These are phyloP conservation scores for Timandra comae DNA, from an alignment of 2,888 invertebrate genomes.

Conservation along the genomic window DNA sequence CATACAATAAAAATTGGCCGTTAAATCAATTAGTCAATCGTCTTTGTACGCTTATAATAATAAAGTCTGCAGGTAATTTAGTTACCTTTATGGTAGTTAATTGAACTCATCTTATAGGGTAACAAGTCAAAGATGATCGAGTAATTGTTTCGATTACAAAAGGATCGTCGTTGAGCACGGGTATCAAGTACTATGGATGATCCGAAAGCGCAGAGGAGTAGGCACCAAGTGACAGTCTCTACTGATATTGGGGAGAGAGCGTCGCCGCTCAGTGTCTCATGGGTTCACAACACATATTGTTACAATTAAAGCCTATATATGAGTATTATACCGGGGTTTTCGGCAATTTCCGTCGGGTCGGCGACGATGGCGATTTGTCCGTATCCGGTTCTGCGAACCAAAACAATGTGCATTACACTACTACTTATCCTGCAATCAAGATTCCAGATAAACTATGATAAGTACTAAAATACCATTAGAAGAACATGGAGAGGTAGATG, in stretches of 20 bases:
- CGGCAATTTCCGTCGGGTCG: conserved; percentile 95
- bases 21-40: no score
- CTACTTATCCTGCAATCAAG: conserved; percentile 18
- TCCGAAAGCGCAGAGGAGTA: conserved; percentile 67
- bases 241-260: conserved; percentile 59
- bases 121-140: conserved; percentile 45
- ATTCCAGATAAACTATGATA: conserved; percentile 3
- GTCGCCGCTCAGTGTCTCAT: conserved; percentile 57
- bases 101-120: no score
- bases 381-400: conserved; percentile 86
- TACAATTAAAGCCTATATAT: conserved; percentile 73
- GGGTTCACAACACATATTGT: conserved; percentile 77
- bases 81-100: no score
- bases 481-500: conserved; percentile 1
- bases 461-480: conserved; percentile 8
- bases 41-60: no score
- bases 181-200: conserved; percentile 42
- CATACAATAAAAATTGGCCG: no score
- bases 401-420: conserved; percentile 53
- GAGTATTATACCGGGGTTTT: conserved; percentile 96
- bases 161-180: conserved; percentile 39
- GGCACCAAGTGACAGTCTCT: conserved; percentile 74
- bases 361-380: conserved; percentile 92
- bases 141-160: conserved; percentile 38
- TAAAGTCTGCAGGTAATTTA: no score